Percentiles rank a stretch among this genome's conserved stretches.
Conservation (phyloP, 30 jellyfish, hydroid and myxozoan species). For the Pelagia noctiluca region DNA sequence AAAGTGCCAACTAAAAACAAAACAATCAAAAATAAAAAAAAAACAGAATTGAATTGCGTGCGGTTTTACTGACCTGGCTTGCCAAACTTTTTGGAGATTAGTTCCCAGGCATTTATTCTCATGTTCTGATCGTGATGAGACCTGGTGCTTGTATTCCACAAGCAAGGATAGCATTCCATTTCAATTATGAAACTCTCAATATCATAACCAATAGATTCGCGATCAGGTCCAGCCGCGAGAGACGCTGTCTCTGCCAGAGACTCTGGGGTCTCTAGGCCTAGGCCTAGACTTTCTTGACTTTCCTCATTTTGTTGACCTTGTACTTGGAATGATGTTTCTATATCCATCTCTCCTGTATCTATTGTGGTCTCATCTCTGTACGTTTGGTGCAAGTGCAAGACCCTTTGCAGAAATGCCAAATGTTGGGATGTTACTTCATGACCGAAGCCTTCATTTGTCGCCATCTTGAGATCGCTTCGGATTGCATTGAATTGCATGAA, state of each 20-base stretch:
- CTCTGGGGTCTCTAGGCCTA: neutral
- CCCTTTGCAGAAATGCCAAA: slow-evolving; percentile 1
- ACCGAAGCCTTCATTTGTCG: slow-evolving; percentile 3
- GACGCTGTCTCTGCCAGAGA: too few species aligned
- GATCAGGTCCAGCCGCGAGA: too few species aligned
- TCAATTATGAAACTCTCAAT: slow-evolving; percentile 14
- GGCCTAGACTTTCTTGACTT: neutral
- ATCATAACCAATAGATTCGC: slow-evolving; percentile 28
- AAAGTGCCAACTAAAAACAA: neutral
- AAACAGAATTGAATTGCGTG: neutral
- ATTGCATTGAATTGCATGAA: neutral
- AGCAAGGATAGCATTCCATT: slow-evolving; percentile 31
- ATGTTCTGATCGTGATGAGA: slow-evolving; percentile 46
- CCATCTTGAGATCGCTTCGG: neutral
- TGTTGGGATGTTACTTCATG: neutral
- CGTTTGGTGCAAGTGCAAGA: neutral
- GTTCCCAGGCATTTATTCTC: slow-evolving; percentile 25
- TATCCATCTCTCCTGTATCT: neutral
- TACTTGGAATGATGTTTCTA: neutral
- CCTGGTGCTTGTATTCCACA: slow-evolving; percentile 48
- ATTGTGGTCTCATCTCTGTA: neutral
- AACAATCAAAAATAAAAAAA: neutral
- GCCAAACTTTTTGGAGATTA: slow-evolving; percentile 16
- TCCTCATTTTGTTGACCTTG: neutral
- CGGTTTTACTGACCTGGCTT: slow-evolving; percentile 14